phyloP scores from a whole-genome alignment of 2,888 invertebrate genomes.

The Incurvaria masculella region DNA sequence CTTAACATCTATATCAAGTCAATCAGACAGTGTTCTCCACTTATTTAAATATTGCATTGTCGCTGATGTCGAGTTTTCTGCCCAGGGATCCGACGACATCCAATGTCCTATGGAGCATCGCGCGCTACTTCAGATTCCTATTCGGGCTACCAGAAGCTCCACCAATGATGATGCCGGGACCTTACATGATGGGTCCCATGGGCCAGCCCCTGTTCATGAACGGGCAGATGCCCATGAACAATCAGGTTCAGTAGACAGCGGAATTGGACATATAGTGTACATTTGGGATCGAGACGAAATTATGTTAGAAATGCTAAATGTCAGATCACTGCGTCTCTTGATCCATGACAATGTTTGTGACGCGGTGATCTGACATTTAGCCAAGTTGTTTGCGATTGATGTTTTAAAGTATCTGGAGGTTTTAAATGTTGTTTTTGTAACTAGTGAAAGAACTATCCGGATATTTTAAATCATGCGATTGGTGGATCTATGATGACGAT shows the following conservation, averaged over 20 bases:
- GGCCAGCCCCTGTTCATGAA: conserved; percentile 26
- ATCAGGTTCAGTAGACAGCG: conserved; percentile 44
- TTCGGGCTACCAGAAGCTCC: conserved; percentile 42
- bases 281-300: conserved; percentile 25
- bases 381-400: conserved; percentile 20
- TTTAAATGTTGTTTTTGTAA: conserved; percentile 16
- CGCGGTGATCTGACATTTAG: conserved; percentile 54
- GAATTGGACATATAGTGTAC: conserved; percentile 19
- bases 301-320: conserved; percentile 44
- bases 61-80: conserved; percentile 34
- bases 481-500: too few relatives aligned
- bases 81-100: conserved; percentile 52
- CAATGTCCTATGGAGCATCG: conserved; percentile 54
- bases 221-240: conserved; percentile 28
- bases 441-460: conserved; percentile 19
- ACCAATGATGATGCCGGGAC: conserved; percentile 36
- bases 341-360: conserved; percentile 23
- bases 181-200: conserved; percentile 24
- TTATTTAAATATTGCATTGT: too few relatives aligned
- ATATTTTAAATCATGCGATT: conserved; percentile 35
- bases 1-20: too few relatives aligned
- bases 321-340: conserved; percentile 49
- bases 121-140: conserved; percentile 51
- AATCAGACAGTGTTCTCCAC: too few relatives aligned
- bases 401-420: conserved; percentile 17